A percentile compares a stretch with the other conserved stretches of the same genome.
Evolutionary conservation across 1,140 invertebrate genomes (phyloP).

Genomic region (Scaptomyza graminum): DNA sequence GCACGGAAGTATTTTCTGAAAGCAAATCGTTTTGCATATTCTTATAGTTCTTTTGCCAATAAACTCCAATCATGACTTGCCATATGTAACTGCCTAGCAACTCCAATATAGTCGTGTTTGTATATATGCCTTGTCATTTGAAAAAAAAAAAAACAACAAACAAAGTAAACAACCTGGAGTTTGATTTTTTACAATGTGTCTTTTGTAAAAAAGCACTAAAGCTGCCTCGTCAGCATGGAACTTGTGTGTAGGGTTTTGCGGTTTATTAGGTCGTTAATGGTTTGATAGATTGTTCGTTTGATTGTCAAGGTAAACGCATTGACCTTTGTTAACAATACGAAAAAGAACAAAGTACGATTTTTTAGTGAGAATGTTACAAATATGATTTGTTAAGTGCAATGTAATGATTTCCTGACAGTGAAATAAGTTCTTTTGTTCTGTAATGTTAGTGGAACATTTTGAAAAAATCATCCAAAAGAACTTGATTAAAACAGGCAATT

Average conservation of each 20-base stretch:
- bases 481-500: no score
- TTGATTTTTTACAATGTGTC: slow-evolving; percentile 26
- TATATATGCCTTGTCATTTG: slow-evolving; percentile 14
- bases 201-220: slow-evolving; percentile 52
- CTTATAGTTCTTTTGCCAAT: slow-evolving; percentile 26
- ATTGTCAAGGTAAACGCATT: slow-evolving; percentile 62
- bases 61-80: slow-evolving; percentile 38
- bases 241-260: slow-evolving; percentile 39
- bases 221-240: slow-evolving; percentile 58
- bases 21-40: slow-evolving; percentile 17
- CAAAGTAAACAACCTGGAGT: slow-evolving; percentile 14
- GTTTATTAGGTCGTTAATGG: slow-evolving; percentile 42
- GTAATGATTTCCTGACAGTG: not conserved
- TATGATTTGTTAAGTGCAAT: not conserved
- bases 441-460: not conserved
- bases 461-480: not conserved
- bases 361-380: no score
- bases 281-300: slow-evolving; percentile 42
- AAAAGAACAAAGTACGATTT: slow-evolving; percentile 10
- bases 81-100: slow-evolving; percentile 41
- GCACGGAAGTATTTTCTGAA: slow-evolving; percentile 26
- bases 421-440: not conserved
- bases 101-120: slow-evolving; percentile 7
- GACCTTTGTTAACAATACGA: slow-evolving; percentile 59
- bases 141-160: slow-evolving; percentile 10